Base-by-base conservation (phyloP, 2,888 invertebrate species). In the Spilosoma lubricipeda region DNA sequence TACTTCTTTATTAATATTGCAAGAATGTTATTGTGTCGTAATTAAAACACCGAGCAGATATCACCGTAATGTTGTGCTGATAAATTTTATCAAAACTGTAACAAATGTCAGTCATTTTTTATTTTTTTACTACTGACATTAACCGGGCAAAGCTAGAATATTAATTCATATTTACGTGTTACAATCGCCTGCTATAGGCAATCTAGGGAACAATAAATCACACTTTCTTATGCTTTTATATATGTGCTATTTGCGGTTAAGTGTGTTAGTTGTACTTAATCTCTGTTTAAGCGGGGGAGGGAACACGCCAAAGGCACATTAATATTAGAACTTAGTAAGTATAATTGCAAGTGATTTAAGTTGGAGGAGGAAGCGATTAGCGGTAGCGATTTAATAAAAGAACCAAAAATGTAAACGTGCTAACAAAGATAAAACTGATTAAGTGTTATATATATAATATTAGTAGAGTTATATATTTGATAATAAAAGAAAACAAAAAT, bases 271-370 rank as follows among this genome's bases (percentile, higher is more conserved):
- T 90, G 90, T 86, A 86, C 90, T 90, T 93, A 94, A 94, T 94
- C 92, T 93, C 87, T 88, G 88, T 90, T 90, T 90, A 90, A 91
- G 89, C 87, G 90, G 79, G 77, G 87, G 87, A 87, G 79, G 87
- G 85, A 82, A 89, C 95, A 95, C 95, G 95, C 94, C 89, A 95
- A 93, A 90, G 86, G 90, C 86, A 89, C 94, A 95, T 95, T 95
- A 94, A 95, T 94, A 94, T 92, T 89, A 90, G 87, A 93, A 92
- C 89, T 90, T 88, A 85, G 85, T 85, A 85, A 88, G 87, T 90
- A 88, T 85, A 85, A 88, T 81, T 82, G 72, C 70, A 73, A 3
- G 67, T 68, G 77, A 75, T 70, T n/a, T 73, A 42, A 9, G 65
- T 73, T 74, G 75, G 48, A 76, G 72, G 80, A 75, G 73, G 71